Conservation (phyloP, 53 echinoderm and acorn worm genomes). For the Pentamera pediparva region DNA sequence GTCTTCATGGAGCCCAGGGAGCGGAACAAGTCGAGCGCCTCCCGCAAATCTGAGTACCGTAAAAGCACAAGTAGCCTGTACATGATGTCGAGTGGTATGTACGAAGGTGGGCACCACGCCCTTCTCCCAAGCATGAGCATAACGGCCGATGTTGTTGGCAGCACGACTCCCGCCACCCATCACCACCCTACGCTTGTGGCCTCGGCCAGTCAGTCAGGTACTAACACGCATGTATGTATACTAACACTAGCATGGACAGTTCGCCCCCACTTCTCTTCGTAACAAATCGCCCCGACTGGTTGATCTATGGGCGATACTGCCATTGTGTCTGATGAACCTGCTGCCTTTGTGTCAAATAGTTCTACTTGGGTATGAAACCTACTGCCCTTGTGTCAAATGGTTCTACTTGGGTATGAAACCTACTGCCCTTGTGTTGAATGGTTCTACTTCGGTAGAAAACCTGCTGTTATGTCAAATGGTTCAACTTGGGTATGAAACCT, state of each 20-base stretch:
- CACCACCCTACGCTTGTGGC: conserved; percentile 37
- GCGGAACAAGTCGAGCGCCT: conserved; percentile 56
- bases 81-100: conserved; percentile 63
- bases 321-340: no score
- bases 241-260: conserved; percentile 34
- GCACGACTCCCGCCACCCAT: conserved; percentile 23
- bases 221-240: conserved; percentile 33
- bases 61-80: conserved; percentile 93
- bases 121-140: conserved; percentile 40
- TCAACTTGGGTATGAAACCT: no score
- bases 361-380: no score
- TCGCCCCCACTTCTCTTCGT: no score
- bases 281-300: no score
- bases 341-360: no score
- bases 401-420: no score
- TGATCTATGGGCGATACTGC: no score
- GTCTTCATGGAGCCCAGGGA: conserved; percentile 76
- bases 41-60: conserved; percentile 79
- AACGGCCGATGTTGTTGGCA: conserved; percentile 31
- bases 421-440: no score
- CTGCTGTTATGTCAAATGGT: no score
- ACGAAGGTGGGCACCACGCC: conserved; percentile 62
- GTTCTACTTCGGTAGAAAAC: no score
- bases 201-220: conserved; percentile 29
- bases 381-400: no score